Evolutionary conservation across 2,888 invertebrate species (phyloP).

Genomic region (Pristionchus entomophagus): DNA sequence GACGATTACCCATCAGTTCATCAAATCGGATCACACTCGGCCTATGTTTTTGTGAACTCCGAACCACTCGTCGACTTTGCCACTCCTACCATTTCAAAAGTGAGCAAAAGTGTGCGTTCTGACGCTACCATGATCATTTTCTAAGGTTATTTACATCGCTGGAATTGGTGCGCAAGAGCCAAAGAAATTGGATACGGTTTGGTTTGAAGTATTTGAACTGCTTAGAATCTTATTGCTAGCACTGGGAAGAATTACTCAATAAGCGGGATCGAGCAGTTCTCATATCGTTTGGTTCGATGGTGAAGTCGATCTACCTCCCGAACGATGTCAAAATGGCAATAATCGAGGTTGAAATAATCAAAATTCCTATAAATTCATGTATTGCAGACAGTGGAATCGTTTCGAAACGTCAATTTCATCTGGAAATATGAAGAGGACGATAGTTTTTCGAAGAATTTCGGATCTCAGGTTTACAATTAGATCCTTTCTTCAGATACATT

Average conservation of each 20-base stretch:
- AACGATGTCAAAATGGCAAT: neutral
- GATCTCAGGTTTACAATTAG: neutral
- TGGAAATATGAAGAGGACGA: slow-evolving; percentile 13
- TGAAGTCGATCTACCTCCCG: neutral
- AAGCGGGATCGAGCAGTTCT: neutral
- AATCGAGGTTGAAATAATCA: neutral
- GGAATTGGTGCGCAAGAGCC: neutral
- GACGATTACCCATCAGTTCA: neutral
- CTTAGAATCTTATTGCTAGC: neutral
- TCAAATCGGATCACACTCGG: neutral
- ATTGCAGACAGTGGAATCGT: neutral
- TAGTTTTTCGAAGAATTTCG: neutral
- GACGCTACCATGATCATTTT: no score
- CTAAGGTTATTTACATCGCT: neutral
- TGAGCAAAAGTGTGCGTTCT: neutral
- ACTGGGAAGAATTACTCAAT: neutral
- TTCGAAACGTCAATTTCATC: neutral
- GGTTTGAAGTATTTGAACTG: neutral
- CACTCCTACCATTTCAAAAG: neutral
- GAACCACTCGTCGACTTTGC: neutral
- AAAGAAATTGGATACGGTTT: neutral
- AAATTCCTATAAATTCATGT: no score
- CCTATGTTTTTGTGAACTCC: neutral
- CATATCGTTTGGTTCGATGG: neutral
- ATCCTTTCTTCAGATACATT: no score